phyloP scores from a whole-genome alignment of 2,113 vertebrate genomes.

The Phrynosoma blainvillii region DNA sequence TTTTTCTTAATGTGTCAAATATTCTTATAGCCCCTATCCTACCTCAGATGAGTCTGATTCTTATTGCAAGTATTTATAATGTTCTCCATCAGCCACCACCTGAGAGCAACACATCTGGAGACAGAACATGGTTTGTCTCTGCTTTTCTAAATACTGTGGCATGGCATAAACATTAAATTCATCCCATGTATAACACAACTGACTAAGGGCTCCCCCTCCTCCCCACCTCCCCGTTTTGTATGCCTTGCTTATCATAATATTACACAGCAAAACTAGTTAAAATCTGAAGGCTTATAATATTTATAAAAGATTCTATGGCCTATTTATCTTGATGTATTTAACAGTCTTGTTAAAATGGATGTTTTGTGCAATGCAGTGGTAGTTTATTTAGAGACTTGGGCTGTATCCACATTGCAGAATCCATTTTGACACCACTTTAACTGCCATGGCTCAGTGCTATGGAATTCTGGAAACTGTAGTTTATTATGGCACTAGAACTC shows the following conservation, averaged over 20 bases:
- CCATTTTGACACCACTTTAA: too few relatives aligned
- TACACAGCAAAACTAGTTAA: slow-evolving; percentile 1
- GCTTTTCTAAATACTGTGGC: too few relatives aligned
- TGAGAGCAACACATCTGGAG: neutral
- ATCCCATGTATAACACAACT: neutral
- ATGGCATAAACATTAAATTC: too few relatives aligned
- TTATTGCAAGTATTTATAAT: neutral
- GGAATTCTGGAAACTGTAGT: too few relatives aligned
- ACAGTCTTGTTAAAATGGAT: neutral
- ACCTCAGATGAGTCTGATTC: neutral
- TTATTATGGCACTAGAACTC: too few relatives aligned
- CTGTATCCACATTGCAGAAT: too few relatives aligned
- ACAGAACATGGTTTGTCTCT: neutral
- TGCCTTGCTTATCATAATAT: slow-evolving; percentile 21
- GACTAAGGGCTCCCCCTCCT: slow-evolving; percentile 1
- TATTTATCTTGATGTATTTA: slow-evolving; percentile 36
- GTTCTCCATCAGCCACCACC: neutral
- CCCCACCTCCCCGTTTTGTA: too few relatives aligned
- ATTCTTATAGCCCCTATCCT: neutral
- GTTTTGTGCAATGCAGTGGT: neutral
- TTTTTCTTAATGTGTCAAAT: neutral
- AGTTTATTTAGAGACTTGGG: slow-evolving; percentile 1
- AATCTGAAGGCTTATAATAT: neutral
- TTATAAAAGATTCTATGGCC: slow-evolving; percentile 42
- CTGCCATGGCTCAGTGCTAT: too few relatives aligned